A percentile compares a stretch with the other conserved stretches of the same genome.
These are phyloP conservation scores for Zaprionus lineosus DNA, from an alignment of 2,888 invertebrate genomes.

Conservation along the genomic window DNA sequence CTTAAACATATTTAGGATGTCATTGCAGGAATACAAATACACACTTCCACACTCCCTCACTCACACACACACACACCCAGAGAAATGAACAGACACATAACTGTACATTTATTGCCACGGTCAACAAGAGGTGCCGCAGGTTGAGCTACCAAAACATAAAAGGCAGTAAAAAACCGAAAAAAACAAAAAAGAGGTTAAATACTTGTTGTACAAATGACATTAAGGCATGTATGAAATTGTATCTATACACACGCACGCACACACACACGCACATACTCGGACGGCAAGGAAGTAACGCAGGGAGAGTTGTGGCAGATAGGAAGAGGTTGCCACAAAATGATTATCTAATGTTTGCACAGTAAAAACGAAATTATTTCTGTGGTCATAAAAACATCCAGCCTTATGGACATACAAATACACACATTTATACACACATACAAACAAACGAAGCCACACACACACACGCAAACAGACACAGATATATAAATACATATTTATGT, in stretches of 20 bases:
- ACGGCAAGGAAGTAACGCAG: background rate
- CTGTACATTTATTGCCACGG: conserved; percentile 43
- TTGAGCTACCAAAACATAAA: conserved; percentile 35
- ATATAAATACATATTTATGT: background rate
- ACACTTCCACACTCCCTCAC: background rate
- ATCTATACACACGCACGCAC: conserved; percentile 13
- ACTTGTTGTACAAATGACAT: conserved; percentile 45
- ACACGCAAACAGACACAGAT: background rate
- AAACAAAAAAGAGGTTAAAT: conserved; percentile 14
- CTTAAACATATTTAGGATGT: conserved; percentile 46
- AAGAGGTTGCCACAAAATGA: conserved; percentile 53
- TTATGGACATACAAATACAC: too few species aligned
- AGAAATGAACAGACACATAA: background rate
- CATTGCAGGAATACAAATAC: too few species aligned
- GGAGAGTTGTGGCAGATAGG: background rate
- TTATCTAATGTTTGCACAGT: conserved; percentile 76
- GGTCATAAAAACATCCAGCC: conserved; percentile 59
- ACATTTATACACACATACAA: background rate
- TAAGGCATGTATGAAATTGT: conserved; percentile 8
- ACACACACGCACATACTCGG: conserved; percentile 7
- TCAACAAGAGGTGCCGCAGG: conserved; percentile 38
- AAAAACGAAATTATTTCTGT: conserved; percentile 70
- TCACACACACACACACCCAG: background rate
- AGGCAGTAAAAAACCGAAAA: conserved; percentile 9
- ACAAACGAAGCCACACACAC: conserved; percentile 1